Evolutionary conservation across 2,888 invertebrate species (phyloP).

Genomic region (Agrochola lota): DNA sequence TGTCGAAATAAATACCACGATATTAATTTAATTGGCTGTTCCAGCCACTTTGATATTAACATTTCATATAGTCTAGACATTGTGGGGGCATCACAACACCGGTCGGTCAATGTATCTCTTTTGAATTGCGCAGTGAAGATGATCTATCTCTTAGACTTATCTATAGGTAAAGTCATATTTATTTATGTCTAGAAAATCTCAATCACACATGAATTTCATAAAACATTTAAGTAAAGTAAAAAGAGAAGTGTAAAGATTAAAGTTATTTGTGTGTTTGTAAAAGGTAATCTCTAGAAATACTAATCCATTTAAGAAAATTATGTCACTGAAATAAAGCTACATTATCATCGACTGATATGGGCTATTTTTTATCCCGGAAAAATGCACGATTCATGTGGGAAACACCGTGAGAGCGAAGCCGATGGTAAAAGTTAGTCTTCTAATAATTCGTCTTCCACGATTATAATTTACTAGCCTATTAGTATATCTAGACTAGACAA

Average conservation of each 20-base stretch:
- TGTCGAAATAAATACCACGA: conserved; percentile 28
- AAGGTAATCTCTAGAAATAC: background rate
- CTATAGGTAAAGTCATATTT: background rate
- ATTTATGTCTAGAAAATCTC: background rate
- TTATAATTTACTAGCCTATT: conserved; percentile 2
- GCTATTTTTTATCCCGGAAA: background rate
- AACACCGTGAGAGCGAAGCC: too few species aligned
- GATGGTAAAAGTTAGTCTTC: background rate
- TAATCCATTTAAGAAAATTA: background rate
- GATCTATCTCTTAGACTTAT: conserved; percentile 6
- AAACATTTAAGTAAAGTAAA: background rate
- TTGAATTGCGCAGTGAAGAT: conserved; percentile 19
- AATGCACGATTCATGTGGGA: background rate
- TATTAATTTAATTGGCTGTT: conserved; percentile 43
- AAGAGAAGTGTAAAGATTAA: background rate
- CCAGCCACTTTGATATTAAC: conserved; percentile 58
- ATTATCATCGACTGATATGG: background rate
- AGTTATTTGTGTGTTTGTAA: conserved; percentile 1
- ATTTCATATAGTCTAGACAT: conserved; percentile 56
- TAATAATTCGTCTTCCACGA: background rate
- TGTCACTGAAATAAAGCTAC: background rate
- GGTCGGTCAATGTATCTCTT: conserved; percentile 40
- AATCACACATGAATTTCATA: background rate
- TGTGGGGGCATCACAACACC: conserved; percentile 33
- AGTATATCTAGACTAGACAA: conserved; percentile 22